Evolutionary conservation across 2,888 invertebrate genomes (phyloP), one percentile per base, ranked within the genome.

Genomic region (Branchinecta sandiegonensis): DNA sequence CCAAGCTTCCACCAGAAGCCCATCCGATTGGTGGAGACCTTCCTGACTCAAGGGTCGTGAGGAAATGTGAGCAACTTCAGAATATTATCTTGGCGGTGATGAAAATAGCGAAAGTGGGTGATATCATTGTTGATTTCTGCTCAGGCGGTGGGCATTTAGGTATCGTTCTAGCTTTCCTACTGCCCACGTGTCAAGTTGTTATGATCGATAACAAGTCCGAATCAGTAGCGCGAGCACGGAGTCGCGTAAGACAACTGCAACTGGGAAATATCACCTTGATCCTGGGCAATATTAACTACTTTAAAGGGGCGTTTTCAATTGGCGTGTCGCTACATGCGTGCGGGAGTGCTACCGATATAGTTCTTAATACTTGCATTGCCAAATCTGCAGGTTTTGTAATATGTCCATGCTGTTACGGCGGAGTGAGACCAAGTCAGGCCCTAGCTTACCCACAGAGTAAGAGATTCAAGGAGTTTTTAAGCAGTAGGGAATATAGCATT

Each of bases 71-170:
- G 73, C 95, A 95, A 76, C 77, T 95, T 56, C 88, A 92, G 77
- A 94, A 89, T 77, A 80, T 95, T 73, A 85, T 85, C 17, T 84
- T 85, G 74, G 87, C 90, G 47, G 87, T 89, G 0, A 76, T 87
- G n/a, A 82, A 83, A 68, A 78, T 93, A 69, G 87, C 88, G 0
- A 48, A 64, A 63, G 14, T 46, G n/a, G 69, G 65, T 13, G 66
- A 68, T 12, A 70, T 69, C 73, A 89, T 95, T 73, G 89, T 95
- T 0, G 95, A 96, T 77, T 95, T 95, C 78, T 95, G 95, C 77
- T 89, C 92, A 74, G 95, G 95, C 2, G 89, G 92, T 74, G 95
- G 95, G 0, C 94, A 95, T 78, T 80, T 95, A 70, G 95, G 94
- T 0, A 88, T 95, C 71, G 77, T 94, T 8, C 76, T 94, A 46